phyloP scores from a whole-genome alignment of 2,797 vertebrate species.

The Sebastes hubbsi region DNA sequence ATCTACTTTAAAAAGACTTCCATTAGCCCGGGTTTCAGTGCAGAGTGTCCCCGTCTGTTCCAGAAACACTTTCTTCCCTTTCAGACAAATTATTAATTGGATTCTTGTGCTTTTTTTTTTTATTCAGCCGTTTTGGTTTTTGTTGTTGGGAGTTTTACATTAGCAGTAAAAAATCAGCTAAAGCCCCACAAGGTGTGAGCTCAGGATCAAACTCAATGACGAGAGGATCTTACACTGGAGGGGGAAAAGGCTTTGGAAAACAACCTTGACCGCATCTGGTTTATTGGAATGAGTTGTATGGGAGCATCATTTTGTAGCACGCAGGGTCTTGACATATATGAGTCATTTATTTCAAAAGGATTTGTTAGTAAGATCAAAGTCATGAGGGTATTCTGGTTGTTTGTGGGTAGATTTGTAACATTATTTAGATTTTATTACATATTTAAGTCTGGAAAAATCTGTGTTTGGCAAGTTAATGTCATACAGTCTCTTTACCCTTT shows the following conservation, averaged over 20 bases:
- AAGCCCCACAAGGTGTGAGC: neutral
- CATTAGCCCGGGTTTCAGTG: constrained; percentile 17
- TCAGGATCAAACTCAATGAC: neutral
- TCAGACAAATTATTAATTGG: neutral
- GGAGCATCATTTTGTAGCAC: no score
- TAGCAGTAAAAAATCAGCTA: neutral
- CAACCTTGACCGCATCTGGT: neutral
- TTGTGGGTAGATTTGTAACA: neutral
- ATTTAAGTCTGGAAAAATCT: no score
- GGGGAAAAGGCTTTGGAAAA: neutral
- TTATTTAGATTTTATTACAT: no score
- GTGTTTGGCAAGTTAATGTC: no score
- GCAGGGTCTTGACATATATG: no score
- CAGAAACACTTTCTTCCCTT: neutral
- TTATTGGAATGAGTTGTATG: neutral
- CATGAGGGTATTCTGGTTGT: no score
- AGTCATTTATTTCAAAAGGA: no score
- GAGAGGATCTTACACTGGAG: neutral
- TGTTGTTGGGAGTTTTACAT: neutral
- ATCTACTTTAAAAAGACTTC: constrained; percentile 42
- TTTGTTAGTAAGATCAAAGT: no score
- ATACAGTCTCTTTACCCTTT: no score
- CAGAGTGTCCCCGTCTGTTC: neutral
- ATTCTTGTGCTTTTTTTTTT: neutral
- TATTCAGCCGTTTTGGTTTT: neutral